Evolutionary conservation across 2,888 invertebrate genomes (phyloP), one percentile per base, ranked within the genome.

Genomic region (Macaria liturata): DNA sequence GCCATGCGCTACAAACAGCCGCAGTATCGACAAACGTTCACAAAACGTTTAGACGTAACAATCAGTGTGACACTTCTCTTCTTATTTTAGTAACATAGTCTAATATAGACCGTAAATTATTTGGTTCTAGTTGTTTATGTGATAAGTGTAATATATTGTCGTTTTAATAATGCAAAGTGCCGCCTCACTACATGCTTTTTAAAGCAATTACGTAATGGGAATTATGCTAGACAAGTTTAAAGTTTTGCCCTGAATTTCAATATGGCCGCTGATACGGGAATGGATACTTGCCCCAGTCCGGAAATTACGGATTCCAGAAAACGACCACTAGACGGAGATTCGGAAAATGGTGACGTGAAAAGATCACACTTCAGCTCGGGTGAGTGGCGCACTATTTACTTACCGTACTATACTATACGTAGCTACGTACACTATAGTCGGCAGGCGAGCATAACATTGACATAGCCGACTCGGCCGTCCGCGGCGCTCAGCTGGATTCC

Each of bases 281-380:
- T 97, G 96, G 97, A 97, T 94, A 96, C 97, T 94, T 97, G 97
- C 94, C 95, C 97, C 91, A 97, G 97, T 94, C 97, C 97, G 92
- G 97, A 97, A 94, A 96, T 96, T 92, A 94, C 95, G 86, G 97
- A 97, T 93, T 97, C 97, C 91, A 95, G 97, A 92, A 97, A 97
- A 94, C 94, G 97, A 90, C 97, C 97, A 78, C 94, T 96, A 82
- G 97, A 97, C 93, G 95, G 95, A 73, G 97, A 97, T 92, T 95
- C 95, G 78, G 97, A 97, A 92, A 96, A 96, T 94, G 96, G 96
- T 84, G 95, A 96, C 86, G 95, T 96, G 79, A 97, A 97, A 93
- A 95, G 97, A 88, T 97, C 97, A 82, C 97, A 97, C 93, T 97
- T 97, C 93, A 96, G 96, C 92, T 95, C 96, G 94, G 97, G 97